Percentiles rank a stretch among this genome's conserved stretches.
Evolutionary conservation across 2,888 invertebrate genomes (phyloP).

Genomic region (Erpobdella octoculata): DNA sequence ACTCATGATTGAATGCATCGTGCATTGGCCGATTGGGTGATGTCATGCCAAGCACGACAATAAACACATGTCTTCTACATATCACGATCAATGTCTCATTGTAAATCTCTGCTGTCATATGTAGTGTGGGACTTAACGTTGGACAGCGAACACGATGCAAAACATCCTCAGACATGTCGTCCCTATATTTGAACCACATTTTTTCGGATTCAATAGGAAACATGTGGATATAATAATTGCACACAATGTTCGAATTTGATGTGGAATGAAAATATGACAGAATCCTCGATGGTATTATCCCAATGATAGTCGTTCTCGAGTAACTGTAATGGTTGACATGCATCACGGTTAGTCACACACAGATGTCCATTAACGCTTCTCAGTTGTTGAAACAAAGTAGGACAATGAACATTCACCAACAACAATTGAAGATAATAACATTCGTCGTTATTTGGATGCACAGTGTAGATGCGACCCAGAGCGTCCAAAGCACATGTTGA

Average conservation of each 20-base stretch:
- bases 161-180: slow-evolving; percentile 16
- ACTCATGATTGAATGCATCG: slow-evolving; percentile 4
- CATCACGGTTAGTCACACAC: background rate
- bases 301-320: background rate
- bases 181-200: slow-evolving; percentile 3
- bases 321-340: slow-evolving; percentile 10
- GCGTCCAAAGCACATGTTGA: background rate
- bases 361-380: background rate
- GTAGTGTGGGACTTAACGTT: background rate
- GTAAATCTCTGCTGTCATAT: slow-evolving; percentile 9
- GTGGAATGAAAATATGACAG: background rate
- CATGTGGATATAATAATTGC: background rate
- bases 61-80: slow-evolving; percentile 1
- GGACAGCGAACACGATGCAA: slow-evolving; percentile 3
- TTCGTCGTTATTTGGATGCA: slow-evolving; percentile 2
- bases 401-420: slow-evolving; percentile 12
- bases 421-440: slow-evolving; percentile 10
- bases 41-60: slow-evolving; percentile 6
- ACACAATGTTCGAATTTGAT: slow-evolving; percentile 5
- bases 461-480: background rate
- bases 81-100: background rate
- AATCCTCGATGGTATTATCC: slow-evolving; percentile 4
- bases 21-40: slow-evolving; percentile 1
- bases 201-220: background rate
- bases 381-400: background rate